Evolutionary conservation across 2,797 vertebrate species (phyloP), one percentile per base, ranked within the genome.

Genomic region (Leptodactylus fallax): DNA sequence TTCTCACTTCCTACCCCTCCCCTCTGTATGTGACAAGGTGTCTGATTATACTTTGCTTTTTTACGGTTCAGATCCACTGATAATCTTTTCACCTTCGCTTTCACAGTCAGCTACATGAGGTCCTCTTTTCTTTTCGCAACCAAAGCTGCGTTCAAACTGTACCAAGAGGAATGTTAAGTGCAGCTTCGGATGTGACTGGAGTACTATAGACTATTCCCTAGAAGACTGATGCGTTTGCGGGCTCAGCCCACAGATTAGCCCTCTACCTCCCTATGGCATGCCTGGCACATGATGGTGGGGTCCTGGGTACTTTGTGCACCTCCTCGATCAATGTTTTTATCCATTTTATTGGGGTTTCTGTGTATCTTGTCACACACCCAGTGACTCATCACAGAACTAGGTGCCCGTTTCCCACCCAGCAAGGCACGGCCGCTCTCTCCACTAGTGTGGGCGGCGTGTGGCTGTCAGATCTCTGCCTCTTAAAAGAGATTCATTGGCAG

Each of bases 371-470:
- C 27, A 14, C 65, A 74, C 79, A 25, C 78, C 85, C 55, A 45
- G n/a, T 87, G 86, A 83, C 56, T 87, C 86, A 87, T 19, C 49
- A 5, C 19, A 65, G 53, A 87, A 67, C 58, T 19, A 56, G 71
- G 69, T 65, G 80, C 72, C 79, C 5, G 23, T 55, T 71, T 65
- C 71, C 86, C 80, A 87, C 86, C 56, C 80, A 83, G 49, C 56
- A 16, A 17, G 47, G 47, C 25, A 45, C 51, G n/a, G 58, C 51
- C 71, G 25, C 49, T 23, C 27, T 49, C 21, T 60, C 47, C 58
- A 36, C 79, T 17, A 74, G 36, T 25, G 36, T 47, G 61, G 16
- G 63, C 17, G 63, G 23, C 36, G 2, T 36, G 36, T 36, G 36
- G 36, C 1, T 25, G 63, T 25, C 11, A 25, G 47, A 77, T 71